Conservation (phyloP, 2,888 invertebrate species). For the Aphodius granarius region DNA sequence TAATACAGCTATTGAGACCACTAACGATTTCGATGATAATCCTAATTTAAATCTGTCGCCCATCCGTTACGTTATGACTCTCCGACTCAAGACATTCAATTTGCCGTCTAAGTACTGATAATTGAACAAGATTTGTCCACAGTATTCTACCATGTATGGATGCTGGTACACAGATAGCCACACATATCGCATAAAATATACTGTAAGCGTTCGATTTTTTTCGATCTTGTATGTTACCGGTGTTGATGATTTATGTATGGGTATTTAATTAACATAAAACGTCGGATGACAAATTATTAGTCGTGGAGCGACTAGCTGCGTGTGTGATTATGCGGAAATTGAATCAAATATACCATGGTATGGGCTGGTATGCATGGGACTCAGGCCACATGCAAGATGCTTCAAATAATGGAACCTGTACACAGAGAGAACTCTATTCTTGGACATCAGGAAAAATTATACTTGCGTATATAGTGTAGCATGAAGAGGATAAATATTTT, state of each 20-base stretch:
- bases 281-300: neutral
- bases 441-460: no score
- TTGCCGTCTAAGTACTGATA: neutral
- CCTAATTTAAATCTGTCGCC: neutral
- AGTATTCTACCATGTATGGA: neutral
- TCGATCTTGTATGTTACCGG: neutral
- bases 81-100: neutral
- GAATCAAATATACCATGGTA: neutral
- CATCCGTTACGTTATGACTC: neutral
- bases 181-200: neutral
- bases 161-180: neutral
- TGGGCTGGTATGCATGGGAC: no score
- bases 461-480: no score
- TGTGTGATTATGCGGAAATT: neutral
- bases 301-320: neutral
- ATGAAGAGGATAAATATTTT: no score
- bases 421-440: no score
- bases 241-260: neutral
- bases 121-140: neutral
- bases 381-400: no score
- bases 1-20: neutral
- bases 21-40: neutral
- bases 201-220: neutral
- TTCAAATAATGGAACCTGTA: no score
- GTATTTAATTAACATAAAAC: neutral